These are phyloP conservation scores for Heterohyrax brucei DNA, from an alignment of 2,797 vertebrate genomes.

Conservation along the genomic window DNA sequence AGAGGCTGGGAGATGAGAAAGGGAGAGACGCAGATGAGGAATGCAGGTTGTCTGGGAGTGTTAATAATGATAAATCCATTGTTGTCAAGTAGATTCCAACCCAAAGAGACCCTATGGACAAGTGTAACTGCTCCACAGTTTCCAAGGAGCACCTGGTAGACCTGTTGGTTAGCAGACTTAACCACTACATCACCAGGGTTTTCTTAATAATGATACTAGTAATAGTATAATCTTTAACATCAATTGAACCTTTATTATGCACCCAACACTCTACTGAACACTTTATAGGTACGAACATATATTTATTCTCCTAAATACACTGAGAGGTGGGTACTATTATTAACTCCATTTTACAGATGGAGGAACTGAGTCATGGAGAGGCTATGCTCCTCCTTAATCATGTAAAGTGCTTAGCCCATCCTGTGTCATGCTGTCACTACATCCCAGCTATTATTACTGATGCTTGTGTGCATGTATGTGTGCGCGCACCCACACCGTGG, in stretches of 20 bases:
- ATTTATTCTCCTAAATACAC: slow-evolving; percentile 25
- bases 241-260: not conserved
- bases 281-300: not conserved
- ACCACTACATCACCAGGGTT: too few species aligned
- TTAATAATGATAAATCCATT: not conserved
- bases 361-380: slow-evolving; percentile 42
- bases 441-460: slow-evolving; percentile 10
- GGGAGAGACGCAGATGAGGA: slow-evolving; percentile 4
- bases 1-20: not conserved
- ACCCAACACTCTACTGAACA: not conserved
- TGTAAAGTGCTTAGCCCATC: not conserved
- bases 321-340: slow-evolving; percentile 30
- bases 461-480: not conserved
- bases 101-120: too few species aligned
- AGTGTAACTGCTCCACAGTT: too few species aligned
- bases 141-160: too few species aligned
- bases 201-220: not conserved
- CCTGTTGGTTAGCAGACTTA: too few species aligned
- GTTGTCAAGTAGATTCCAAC: too few species aligned
- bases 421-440: not conserved
- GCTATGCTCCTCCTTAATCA: not conserved
- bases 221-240: slow-evolving; percentile 35
- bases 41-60: not conserved
- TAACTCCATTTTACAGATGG: slow-evolving; percentile 26
- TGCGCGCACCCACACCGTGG: not conserved